Percentiles rank a stretch among this genome's conserved stretches.
phyloP scores from a whole-genome alignment of 2,888 invertebrate genomes.

The Notodonta ziczac region DNA sequence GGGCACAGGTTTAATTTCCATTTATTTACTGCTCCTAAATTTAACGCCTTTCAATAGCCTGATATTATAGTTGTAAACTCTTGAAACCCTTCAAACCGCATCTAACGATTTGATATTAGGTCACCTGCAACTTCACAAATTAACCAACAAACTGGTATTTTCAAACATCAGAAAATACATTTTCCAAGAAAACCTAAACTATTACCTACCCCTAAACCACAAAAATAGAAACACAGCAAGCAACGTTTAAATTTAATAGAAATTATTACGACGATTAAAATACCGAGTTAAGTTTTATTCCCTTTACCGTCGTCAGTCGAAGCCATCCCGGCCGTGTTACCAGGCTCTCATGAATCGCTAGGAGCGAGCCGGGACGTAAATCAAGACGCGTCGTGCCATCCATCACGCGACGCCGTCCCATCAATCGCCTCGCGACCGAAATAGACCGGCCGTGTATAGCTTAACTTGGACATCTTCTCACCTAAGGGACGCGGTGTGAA shows the following conservation, averaged over 20 bases:
- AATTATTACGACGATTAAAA: conserved; percentile 46
- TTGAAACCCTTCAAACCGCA: no score
- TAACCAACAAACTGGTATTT: no score
- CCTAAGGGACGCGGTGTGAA: conserved; percentile 45
- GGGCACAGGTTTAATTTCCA: no score
- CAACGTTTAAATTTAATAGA: conserved; percentile 30
- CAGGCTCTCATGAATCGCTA: conserved; percentile 68
- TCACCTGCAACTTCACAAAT: no score
- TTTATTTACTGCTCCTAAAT: no score
- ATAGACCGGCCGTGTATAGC: conserved; percentile 63
- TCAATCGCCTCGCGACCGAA: conserved; percentile 72
- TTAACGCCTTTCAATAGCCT: no score
- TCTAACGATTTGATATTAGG: no score
- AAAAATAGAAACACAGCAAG: conserved; percentile 27
- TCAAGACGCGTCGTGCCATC: conserved; percentile 71
- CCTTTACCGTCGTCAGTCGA: conserved; percentile 36
- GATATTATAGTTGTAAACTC: no score
- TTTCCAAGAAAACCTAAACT: background rate
- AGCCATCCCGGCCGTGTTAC: conserved; percentile 46
- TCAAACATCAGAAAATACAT: background rate
- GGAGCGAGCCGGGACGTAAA: conserved; percentile 71
- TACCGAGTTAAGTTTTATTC: conserved; percentile 43
- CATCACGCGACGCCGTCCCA: conserved; percentile 74
- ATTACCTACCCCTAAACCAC: conserved; percentile 5
- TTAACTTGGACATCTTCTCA: conserved; percentile 58